These are phyloP conservation scores for Pyrgilauda ruficollis DNA, from an alignment of 2,113 vertebrate species.

Conservation along the genomic window DNA sequence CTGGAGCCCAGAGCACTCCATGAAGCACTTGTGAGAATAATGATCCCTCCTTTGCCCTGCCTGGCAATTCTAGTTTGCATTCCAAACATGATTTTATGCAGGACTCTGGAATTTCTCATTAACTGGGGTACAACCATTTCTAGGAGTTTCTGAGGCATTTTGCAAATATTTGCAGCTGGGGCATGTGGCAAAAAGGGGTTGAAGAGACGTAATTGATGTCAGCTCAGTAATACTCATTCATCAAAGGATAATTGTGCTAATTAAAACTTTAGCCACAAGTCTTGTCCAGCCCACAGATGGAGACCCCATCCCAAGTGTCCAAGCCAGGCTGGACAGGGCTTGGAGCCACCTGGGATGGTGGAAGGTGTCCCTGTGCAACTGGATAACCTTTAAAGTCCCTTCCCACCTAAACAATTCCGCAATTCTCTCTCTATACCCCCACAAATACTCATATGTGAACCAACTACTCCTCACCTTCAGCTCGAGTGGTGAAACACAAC, in stretches of 20 bases:
- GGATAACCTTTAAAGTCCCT: neutral
- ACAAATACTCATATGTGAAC: neutral
- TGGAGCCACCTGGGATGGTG: neutral
- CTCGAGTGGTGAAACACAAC: neutral
- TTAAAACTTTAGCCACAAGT: neutral
- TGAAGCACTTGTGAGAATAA: neutral
- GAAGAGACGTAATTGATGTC: neutral
- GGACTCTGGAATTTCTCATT: constrained; percentile 7
- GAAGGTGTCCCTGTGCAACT: neutral
- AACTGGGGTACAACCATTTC: neutral
- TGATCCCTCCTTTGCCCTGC: neutral
- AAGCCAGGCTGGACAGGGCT: accelerated
- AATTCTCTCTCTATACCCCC: neutral
- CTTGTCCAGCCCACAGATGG: neutral
- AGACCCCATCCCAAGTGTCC: neutral
- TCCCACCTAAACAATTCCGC: neutral
- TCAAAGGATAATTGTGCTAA: neutral
- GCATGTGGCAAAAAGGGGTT: neutral
- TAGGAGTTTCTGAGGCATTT: neutral
- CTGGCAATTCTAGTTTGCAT: neutral
- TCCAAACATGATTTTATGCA: neutral
- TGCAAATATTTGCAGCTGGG: neutral
- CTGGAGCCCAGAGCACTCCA: neutral
- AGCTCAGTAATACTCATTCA: neutral
- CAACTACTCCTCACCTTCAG: neutral